These are phyloP conservation scores for Beaufortia kweichowensis DNA, from an alignment of 2,113 vertebrate species.

Conservation along the genomic window DNA sequence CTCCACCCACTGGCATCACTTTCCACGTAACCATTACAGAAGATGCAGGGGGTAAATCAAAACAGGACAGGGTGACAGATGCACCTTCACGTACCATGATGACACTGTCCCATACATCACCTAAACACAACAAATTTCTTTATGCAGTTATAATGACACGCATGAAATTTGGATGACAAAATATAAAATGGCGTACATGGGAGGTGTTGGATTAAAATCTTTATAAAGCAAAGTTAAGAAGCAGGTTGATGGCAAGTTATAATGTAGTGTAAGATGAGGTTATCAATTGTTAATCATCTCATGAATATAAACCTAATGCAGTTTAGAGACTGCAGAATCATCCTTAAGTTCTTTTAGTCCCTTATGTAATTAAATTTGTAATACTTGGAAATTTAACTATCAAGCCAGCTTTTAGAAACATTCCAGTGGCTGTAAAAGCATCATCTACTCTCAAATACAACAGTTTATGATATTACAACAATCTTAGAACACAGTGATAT, in stretches of 20 bases:
- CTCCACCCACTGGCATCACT: slow-evolving; percentile 41
- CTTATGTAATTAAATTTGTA: background rate
- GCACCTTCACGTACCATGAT: slow-evolving; percentile 58
- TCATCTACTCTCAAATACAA: too few relatives aligned
- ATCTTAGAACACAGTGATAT: background rate
- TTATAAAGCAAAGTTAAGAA: too few relatives aligned
- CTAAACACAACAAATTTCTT: slow-evolving; percentile 47
- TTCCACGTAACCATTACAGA: slow-evolving; percentile 64
- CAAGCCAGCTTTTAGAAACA: background rate
- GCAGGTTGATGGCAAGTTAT: background rate
- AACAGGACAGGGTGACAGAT: slow-evolving; percentile 63
- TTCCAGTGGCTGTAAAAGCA: background rate
- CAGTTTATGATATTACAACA: background rate
- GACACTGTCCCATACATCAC: slow-evolving; percentile 60
- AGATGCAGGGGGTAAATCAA: slow-evolving; percentile 28
- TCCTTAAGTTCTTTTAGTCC: background rate
- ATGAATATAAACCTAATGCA: background rate
- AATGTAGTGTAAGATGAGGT: background rate
- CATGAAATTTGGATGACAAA: background rate
- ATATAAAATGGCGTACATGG: background rate
- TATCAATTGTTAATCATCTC: background rate
- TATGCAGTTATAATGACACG: background rate
- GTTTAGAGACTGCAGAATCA: background rate
- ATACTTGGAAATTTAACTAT: slow-evolving; percentile 6
- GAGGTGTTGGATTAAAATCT: background rate